A percentile compares a stretch with the other conserved stretches of the same genome.
Conservation (phyloP, 37 sponge, comb jelly and placozoan genomes). For the Spongilla lacustris region DNA sequence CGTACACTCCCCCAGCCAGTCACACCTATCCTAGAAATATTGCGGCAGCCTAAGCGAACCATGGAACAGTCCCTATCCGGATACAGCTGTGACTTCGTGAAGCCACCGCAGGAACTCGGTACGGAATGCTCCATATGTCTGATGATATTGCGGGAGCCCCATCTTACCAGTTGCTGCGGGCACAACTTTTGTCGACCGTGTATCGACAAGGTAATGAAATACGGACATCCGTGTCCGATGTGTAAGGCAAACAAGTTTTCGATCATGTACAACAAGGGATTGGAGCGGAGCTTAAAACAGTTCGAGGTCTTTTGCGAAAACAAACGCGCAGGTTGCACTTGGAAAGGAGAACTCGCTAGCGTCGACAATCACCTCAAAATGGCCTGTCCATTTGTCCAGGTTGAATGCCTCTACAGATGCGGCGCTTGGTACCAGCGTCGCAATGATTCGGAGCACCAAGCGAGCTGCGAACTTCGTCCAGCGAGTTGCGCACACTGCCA, state of each 20-base stretch:
- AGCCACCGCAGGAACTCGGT: slow-evolving; percentile 12
- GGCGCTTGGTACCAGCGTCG: no score
- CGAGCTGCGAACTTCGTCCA: no score
- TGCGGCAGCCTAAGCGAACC: no score
- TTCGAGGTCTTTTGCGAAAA: slow-evolving; percentile 25
- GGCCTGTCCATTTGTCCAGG: background rate
- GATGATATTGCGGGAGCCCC: slow-evolving; percentile 20
- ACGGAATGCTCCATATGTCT: slow-evolving; percentile 56
- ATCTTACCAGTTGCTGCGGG: slow-evolving; percentile 61
- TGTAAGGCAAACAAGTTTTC: slow-evolving; percentile 22
- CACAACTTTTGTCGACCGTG: slow-evolving; percentile 46
- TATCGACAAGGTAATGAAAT: slow-evolving; percentile 17
- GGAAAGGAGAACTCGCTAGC: slow-evolving; percentile 34
- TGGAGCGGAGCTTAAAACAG: slow-evolving; percentile 27
- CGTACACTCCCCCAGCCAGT: no score
- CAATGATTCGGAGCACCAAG: no score
- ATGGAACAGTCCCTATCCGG: no score
- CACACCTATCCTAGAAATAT: no score
- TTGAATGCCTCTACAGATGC: no score
- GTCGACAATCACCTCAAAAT: slow-evolving; percentile 29
- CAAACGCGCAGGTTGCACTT: slow-evolving; percentile 26
- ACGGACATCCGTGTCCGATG: slow-evolving; percentile 30
- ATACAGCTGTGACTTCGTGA: slow-evolving; percentile 46
- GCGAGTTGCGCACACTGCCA: no score
- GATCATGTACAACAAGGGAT: slow-evolving; percentile 30